Conservation (phyloP, 2,888 invertebrate species). For the Erebia ligea region DNA sequence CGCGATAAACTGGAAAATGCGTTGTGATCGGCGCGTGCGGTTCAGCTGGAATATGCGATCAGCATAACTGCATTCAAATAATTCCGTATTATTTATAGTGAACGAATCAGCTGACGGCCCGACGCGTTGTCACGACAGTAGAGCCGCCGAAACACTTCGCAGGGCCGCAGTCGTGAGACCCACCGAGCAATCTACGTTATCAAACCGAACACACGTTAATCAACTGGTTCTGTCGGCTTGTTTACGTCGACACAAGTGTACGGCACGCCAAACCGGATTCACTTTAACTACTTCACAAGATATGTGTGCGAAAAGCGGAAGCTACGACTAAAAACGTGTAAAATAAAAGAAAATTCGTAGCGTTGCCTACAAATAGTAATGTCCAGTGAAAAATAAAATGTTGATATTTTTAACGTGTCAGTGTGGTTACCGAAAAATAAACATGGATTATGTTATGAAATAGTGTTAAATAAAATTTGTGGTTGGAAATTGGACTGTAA, state of each 20-base stretch:
- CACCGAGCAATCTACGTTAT: conserved; percentile 39
- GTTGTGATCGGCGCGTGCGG: background rate
- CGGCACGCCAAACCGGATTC: conserved; percentile 24
- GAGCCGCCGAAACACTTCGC: conserved; percentile 46
- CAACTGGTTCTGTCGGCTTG: conserved; percentile 60
- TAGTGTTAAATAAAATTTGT: conserved; percentile 15
- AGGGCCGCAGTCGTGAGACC: conserved; percentile 26
- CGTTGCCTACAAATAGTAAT: background rate
- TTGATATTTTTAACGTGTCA: conserved; percentile 17
- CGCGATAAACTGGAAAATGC: background rate
- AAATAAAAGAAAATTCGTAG: conserved; percentile 3
- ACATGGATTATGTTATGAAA: conserved; percentile 27
- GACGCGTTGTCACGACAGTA: conserved; percentile 27
- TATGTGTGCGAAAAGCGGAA: conserved; percentile 22
- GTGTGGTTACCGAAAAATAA: conserved; percentile 25
- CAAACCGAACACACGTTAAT: conserved; percentile 55
- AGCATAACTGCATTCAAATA: conserved; percentile 53
- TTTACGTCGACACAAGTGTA: conserved; percentile 52
- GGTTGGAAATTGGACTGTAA: conserved; percentile 51
- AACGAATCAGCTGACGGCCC: conserved; percentile 71
- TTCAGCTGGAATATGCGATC: background rate
- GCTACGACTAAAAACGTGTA: background rate
- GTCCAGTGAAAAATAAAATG: conserved; percentile 5
- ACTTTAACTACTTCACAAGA: conserved; percentile 3
- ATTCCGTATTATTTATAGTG: conserved; percentile 80